A percentile compares a stretch with the other conserved stretches of the same genome.
These are phyloP conservation scores for Ciconia nigra DNA, from an alignment of 2,797 vertebrate species.

Conservation along the genomic window DNA sequence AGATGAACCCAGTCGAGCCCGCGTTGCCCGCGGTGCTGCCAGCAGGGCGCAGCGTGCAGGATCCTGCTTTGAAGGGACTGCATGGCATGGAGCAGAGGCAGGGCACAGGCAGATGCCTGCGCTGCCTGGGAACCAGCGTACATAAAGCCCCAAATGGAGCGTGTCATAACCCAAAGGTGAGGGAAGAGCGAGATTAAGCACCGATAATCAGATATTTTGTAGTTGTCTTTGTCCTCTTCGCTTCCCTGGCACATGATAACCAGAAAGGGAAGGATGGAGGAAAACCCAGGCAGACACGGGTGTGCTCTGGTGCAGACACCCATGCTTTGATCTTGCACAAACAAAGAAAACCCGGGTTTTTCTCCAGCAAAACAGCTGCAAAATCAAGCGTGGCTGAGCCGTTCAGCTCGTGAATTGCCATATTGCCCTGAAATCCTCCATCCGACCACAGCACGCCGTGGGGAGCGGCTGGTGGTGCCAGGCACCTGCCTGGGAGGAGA, in stretches of 20 bases:
- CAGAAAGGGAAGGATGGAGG: neutral
- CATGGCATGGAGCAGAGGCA: neutral
- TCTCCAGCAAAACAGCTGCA: neutral
- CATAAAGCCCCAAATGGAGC: neutral
- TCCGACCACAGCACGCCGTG: rapidly evolving
- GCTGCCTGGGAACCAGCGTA: neutral
- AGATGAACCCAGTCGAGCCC: no score
- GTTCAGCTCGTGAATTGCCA: rapidly evolving
- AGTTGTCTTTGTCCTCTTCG: neutral
- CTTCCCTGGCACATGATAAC: neutral
- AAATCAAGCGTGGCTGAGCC: neutral
- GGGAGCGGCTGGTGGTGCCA: neutral
- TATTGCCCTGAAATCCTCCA: neutral
- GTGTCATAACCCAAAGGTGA: neutral
- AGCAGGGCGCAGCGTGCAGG: neutral
- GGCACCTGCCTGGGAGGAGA: neutral
- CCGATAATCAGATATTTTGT: rapidly evolving
- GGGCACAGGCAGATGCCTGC: neutral
- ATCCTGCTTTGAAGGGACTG: neutral
- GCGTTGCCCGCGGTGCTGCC: neutral
- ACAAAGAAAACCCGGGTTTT: neutral
- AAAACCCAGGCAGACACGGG: neutral
- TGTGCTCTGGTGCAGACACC: neutral
- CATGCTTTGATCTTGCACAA: neutral
- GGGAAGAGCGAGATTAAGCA: neutral